Percentiles rank a stretch among this genome's conserved stretches.
phyloP scores from a whole-genome alignment of 2,797 vertebrate genomes.

The Pteronotus mesoamericanus region DNA sequence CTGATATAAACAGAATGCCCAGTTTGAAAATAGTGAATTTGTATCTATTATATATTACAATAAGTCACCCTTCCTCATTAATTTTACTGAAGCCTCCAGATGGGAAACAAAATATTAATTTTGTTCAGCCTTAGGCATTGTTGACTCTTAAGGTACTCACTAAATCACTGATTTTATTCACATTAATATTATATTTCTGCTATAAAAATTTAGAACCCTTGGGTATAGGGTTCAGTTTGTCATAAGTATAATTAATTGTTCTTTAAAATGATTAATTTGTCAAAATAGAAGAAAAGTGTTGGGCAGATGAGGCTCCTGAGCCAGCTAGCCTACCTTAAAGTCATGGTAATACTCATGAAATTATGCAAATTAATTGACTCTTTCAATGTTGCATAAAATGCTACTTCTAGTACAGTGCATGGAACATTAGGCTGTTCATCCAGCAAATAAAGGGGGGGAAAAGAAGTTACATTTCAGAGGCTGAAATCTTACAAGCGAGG shows the following conservation, averaged over 20 bases:
- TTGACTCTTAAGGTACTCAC: conserved; percentile 96
- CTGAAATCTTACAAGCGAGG: conserved; percentile 89
- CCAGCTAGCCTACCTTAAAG: conserved; percentile 93
- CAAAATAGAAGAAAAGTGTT: conserved; percentile 83
- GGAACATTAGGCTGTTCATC: conserved; percentile 99
- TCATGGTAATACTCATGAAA: conserved; percentile 93
- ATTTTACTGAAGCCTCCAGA: conserved; percentile 99
- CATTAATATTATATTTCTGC: conserved; percentile 91
- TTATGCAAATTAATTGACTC: conserved; percentile 99
- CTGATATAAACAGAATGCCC: conserved; percentile 85
- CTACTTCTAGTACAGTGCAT: conserved; percentile 96
- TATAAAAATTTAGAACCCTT: conserved; percentile 89
- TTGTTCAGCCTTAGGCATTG: conserved; percentile 98
- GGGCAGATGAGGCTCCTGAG: conserved; percentile 86
- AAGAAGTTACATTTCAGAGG: conserved; percentile 86
- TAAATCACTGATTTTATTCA: conserved; percentile 95
- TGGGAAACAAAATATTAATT: conserved; percentile 99
- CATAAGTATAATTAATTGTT: conserved; percentile 99
- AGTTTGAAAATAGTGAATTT: conserved; percentile 89
- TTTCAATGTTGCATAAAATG: conserved; percentile 99
- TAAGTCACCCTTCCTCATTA: conserved; percentile 96
- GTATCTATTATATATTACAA: conserved; percentile 92
- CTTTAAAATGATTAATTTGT: conserved; percentile 96
- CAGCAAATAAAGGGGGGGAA: conserved; percentile 84
- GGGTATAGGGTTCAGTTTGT: conserved; percentile 94